Conservation (phyloP, 2,888 invertebrate species). For the Hylaea fasciaria region DNA sequence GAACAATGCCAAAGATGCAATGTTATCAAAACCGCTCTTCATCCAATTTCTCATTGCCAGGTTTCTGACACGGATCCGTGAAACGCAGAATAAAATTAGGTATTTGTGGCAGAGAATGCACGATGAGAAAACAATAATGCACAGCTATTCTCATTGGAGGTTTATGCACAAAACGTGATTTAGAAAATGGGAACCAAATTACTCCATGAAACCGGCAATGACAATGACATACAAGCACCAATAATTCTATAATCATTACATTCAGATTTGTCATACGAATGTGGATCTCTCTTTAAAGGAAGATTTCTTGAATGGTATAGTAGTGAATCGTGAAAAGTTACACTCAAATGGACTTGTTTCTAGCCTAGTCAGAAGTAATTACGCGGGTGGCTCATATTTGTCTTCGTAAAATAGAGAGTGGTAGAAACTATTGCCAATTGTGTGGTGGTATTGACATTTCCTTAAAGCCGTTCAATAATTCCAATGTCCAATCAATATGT, state of each 20-base stretch:
- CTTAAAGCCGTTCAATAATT: too few species aligned
- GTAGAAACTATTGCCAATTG: too few species aligned
- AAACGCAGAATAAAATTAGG: conserved; percentile 44
- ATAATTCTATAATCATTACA: too few species aligned
- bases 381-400: too few species aligned
- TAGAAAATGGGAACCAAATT: conserved; percentile 15
- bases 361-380: too few species aligned
- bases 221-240: not conserved
- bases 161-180: conserved; percentile 27
- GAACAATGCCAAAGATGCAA: conserved; percentile 47
- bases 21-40: conserved; percentile 44
- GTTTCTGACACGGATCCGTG: conserved; percentile 50
- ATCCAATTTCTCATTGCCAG: conserved; percentile 60
- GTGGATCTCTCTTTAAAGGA: too few species aligned
- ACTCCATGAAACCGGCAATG: conserved; percentile 9
- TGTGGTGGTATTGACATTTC: too few species aligned
- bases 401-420: too few species aligned
- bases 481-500: not conserved
- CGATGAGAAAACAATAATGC: conserved; percentile 27
- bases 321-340: too few species aligned
- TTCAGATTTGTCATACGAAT: too few species aligned
- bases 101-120: conserved; percentile 42
- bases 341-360: too few species aligned
- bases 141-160: conserved; percentile 10
- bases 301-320: too few species aligned